These are phyloP conservation scores for Mnemiopsis leidyi DNA, from an alignment of 37 sponge, comb jelly and placozoan genomes.

Conservation along the genomic window DNA sequence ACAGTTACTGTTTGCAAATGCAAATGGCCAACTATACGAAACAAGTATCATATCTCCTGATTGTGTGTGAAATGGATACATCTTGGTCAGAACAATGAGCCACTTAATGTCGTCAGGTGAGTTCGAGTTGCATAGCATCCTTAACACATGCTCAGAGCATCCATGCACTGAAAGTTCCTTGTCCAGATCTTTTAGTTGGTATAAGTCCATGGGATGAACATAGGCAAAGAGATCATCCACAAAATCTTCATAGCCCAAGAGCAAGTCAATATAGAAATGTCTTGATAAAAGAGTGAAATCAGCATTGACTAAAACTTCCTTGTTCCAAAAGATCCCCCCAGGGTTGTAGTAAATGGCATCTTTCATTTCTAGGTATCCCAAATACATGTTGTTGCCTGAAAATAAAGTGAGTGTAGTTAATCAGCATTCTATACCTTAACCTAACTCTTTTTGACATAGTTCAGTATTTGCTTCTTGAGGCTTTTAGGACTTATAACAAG, in stretches of 20 bases:
- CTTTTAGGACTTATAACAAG: no score
- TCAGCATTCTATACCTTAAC: no score
- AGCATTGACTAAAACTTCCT: slow-evolving; percentile 24
- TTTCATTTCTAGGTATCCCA: slow-evolving; percentile 39
- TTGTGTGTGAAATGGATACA: slow-evolving; percentile 6
- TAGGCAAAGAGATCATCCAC: background rate
- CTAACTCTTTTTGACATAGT: no score
- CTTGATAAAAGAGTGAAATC: slow-evolving; percentile 26
- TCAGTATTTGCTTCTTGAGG: no score
- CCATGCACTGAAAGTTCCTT: background rate
- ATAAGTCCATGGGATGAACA: slow-evolving; percentile 31
- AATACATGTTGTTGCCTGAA: slow-evolving; percentile 57
- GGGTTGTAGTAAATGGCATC: slow-evolving; percentile 28
- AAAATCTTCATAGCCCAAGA: slow-evolving; percentile 3
- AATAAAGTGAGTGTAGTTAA: no score
- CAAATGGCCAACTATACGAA: slow-evolving; percentile 41
- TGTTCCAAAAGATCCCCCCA: slow-evolving; percentile 5
- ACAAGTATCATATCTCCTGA: background rate
- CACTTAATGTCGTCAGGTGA: background rate
- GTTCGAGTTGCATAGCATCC: background rate
- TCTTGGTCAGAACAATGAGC: background rate
- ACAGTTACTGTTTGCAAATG: background rate
- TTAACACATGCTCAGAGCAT: background rate
- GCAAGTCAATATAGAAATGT: slow-evolving; percentile 35
- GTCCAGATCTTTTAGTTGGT: background rate